Percentiles rank a stretch among this genome's conserved stretches.
phyloP scores from a whole-genome alignment of 2,113 vertebrate species.

The Neodontobutis hainanensis region DNA sequence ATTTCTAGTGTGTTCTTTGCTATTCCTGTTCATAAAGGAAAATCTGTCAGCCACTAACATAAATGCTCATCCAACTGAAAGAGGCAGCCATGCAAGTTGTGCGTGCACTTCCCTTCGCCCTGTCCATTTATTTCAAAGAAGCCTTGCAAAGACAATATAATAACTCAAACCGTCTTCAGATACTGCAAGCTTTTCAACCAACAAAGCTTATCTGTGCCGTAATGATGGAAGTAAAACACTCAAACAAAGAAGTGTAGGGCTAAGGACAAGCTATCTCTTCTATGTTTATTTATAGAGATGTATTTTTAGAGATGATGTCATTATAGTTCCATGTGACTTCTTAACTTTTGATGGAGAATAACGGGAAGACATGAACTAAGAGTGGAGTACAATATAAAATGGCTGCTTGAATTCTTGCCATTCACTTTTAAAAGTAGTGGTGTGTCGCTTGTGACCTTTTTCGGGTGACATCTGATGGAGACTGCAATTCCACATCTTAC shows the following conservation, averaged over 20 bases:
- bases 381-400: conserved; percentile 2
- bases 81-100: conserved; percentile 48
- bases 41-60: conserved; percentile 37
- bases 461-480: no score
- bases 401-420: background rate
- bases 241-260: background rate
- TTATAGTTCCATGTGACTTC: conserved; percentile 16
- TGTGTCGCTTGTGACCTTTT: no score
- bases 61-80: conserved; percentile 54
- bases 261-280: background rate
- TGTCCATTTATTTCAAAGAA: conserved; percentile 9
- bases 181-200: background rate
- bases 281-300: background rate
- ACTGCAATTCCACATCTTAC: no score
- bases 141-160: conserved; percentile 9
- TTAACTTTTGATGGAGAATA: conserved; percentile 1
- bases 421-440: no score
- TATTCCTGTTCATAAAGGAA: conserved; percentile 17
- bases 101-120: conserved; percentile 18
- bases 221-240: conserved; percentile 6
- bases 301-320: conserved; percentile 27
- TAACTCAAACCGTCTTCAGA: background rate
- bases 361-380: background rate
- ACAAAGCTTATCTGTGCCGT: background rate
- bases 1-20: conserved; percentile 42